Conservation (phyloP, 30 jellyfish, hydroid and myxozoan genomes). For the Aurelia sp. region DNA sequence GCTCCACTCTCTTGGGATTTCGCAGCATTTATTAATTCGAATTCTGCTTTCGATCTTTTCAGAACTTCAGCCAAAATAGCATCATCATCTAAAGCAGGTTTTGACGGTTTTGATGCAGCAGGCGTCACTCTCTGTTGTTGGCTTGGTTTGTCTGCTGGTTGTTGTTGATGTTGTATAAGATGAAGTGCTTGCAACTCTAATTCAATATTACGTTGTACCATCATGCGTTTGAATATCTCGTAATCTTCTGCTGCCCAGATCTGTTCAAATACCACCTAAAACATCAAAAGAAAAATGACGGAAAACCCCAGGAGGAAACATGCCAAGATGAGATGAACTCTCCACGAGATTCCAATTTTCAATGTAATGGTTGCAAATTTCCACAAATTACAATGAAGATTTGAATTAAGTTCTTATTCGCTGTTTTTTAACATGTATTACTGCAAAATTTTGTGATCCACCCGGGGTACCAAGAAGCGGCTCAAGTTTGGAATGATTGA, state of each 20-base stretch:
- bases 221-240: conserved; percentile 92
- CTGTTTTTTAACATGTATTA: too few species aligned
- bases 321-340: too few species aligned
- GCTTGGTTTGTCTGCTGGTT: not conserved
- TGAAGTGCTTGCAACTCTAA: conserved; percentile 95
- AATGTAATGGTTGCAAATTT: too few species aligned
- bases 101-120: conserved; percentile 7
- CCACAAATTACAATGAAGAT: too few species aligned
- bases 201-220: conserved; percentile 95
- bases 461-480: too few species aligned
- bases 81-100: conserved; percentile 66
- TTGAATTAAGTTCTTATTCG: too few species aligned
- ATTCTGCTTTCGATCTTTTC: conserved; percentile 80
- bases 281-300: not conserved
- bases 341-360: too few species aligned
- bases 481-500: too few species aligned
- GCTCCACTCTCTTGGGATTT: conserved; percentile 29
- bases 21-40: conserved; percentile 46
- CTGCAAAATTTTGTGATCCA: too few species aligned
- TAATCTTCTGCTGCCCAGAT: conserved; percentile 98
- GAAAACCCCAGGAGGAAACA: too few species aligned
- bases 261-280: conserved; percentile 91
- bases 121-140: conserved; percentile 3
- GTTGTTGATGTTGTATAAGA: conserved; percentile 84
- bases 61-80: conserved; percentile 79